Evolutionary conservation across 2,888 invertebrate genomes (phyloP).

Genomic region (Tenodera sinensis): DNA sequence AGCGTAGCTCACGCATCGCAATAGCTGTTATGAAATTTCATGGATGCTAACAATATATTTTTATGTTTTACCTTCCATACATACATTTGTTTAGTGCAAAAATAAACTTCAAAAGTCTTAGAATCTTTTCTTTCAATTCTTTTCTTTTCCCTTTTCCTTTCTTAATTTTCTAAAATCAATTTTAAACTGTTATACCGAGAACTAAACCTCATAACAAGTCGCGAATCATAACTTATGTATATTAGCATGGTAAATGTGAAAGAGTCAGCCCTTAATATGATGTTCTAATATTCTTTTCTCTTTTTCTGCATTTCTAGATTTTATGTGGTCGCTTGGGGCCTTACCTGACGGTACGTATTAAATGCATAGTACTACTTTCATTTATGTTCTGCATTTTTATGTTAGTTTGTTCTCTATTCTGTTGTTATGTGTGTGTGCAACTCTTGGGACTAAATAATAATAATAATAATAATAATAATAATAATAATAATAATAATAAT

Average conservation of each 20-base stretch:
- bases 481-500: too few species aligned
- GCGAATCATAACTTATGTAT: neutral
- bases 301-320: constrained; percentile 69
- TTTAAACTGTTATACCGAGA: neutral
- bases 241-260: neutral
- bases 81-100: neutral
- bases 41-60: constrained; percentile 34
- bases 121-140: neutral
- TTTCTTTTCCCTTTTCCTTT: neutral
- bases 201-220: neutral
- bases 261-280: neutral
- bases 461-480: neutral
- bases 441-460: neutral
- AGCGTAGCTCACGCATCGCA: constrained; percentile 26
- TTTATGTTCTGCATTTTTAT: too few species aligned
- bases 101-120: neutral
- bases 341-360: constrained; percentile 89
- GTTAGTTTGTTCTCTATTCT: too few species aligned
- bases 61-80: constrained; percentile 7
- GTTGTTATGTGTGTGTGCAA: too few species aligned
- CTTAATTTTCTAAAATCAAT: neutral
- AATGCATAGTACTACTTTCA: neutral
- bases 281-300: constrained; percentile 21
- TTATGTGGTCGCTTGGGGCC: constrained; percentile 98
- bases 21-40: constrained; percentile 40